Evolutionary conservation across 2,797 vertebrate genomes (phyloP).

Genomic region (Morelia viridis): DNA sequence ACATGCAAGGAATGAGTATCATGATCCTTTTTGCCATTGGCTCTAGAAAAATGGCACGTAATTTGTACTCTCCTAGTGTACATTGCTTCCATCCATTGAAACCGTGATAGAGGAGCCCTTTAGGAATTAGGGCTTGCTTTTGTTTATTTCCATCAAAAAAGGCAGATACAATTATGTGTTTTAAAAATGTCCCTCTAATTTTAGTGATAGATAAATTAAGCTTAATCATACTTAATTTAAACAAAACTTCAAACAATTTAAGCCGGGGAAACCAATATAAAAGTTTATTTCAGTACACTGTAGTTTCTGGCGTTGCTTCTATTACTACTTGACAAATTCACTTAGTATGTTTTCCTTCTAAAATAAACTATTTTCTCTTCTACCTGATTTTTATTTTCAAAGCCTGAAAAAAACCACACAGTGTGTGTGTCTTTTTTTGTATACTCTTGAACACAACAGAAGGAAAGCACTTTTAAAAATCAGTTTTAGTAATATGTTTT

Average conservation of each 20-base stretch:
- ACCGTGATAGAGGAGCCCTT: background rate
- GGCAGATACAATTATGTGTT: constrained; percentile 19
- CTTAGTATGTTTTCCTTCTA: constrained; percentile 53
- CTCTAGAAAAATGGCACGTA: background rate
- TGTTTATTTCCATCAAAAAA: background rate
- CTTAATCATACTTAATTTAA: constrained; percentile 8
- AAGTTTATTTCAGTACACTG: constrained; percentile 48
- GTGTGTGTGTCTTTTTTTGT: constrained; percentile 3
- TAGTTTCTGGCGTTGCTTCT: constrained; percentile 66
- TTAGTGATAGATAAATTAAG: constrained; percentile 20
- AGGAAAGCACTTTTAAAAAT: constrained; percentile 58
- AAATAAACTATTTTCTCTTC: constrained; percentile 66
- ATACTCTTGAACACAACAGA: constrained; percentile 53
- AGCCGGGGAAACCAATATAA: constrained; percentile 27
- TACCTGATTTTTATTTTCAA: constrained; percentile 55
- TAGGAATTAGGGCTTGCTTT: background rate
- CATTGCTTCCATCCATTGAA: background rate
- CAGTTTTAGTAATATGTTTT: constrained; percentile 69
- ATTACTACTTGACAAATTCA: constrained; percentile 44
- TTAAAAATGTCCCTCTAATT: constrained; percentile 1
- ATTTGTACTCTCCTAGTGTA: background rate
- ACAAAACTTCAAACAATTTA: constrained; percentile 12
- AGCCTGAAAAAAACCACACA: constrained; percentile 42
- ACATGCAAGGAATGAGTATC: background rate
- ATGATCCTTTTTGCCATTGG: background rate